These are phyloP conservation scores for Margarornis squamiger DNA, from an alignment of 2,797 vertebrate genomes.

Conservation along the genomic window DNA sequence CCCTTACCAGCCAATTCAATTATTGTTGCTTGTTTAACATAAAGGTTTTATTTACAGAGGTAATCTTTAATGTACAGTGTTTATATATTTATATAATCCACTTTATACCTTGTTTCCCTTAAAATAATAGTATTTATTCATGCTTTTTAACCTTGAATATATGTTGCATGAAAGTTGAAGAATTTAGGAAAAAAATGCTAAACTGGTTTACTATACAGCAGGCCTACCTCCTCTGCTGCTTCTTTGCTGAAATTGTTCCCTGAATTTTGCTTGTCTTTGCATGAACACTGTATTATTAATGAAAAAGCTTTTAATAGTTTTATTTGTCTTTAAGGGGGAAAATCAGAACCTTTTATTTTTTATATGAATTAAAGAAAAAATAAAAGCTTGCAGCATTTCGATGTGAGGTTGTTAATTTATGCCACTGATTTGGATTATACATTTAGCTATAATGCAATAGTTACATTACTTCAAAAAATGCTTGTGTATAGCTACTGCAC, in stretches of 20 bases:
- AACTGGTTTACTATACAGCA: not conserved
- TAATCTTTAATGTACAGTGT: not conserved
- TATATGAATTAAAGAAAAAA: not conserved
- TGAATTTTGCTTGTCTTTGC: not conserved
- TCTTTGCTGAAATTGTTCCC: not conserved
- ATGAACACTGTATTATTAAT: not conserved
- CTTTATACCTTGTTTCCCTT: not conserved
- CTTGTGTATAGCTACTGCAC: not conserved
- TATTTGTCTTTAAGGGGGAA: not conserved
- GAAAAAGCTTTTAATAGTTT: not conserved
- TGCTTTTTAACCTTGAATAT: not conserved
- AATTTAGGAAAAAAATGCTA: not conserved
- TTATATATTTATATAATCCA: not conserved
- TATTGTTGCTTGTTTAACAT: constrained; percentile 8
- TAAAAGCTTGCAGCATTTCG: not conserved
- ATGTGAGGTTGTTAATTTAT: not conserved
- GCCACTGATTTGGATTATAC: not conserved
- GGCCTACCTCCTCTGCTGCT: not conserved
- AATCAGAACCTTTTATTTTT: not conserved
- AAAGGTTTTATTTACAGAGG: not conserved
- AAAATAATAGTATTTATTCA: not conserved
- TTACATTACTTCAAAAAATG: not conserved
- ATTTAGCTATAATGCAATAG: not conserved
- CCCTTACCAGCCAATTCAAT: not conserved
- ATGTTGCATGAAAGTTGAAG: not conserved